Evolutionary conservation across 2,113 vertebrate species (phyloP).

Genomic region (Turdus rufiventris): DNA sequence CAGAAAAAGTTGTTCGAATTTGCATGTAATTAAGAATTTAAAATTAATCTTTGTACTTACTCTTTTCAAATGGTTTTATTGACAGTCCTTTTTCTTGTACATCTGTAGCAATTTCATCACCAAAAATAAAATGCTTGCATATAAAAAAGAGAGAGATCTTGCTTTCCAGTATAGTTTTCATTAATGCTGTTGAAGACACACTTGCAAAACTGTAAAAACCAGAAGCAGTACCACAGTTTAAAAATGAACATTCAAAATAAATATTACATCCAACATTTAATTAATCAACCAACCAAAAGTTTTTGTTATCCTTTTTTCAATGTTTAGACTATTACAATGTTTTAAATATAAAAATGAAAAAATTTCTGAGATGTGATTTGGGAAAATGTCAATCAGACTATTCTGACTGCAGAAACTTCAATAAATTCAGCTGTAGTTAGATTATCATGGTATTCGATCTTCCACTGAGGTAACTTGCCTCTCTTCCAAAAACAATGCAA

Average conservation of each 20-base stretch:
- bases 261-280: background rate
- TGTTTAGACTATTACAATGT: background rate
- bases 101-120: background rate
- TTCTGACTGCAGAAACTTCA: background rate
- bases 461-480: background rate
- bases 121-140: background rate
- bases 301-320: background rate
- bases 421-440: background rate
- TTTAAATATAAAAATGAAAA: background rate
- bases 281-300: background rate
- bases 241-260: background rate
- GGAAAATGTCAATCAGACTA: background rate
- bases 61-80: background rate
- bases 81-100: background rate
- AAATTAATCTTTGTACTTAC: background rate
- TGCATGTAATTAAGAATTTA: background rate
- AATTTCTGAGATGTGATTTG: background rate
- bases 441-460: background rate
- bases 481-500: background rate
- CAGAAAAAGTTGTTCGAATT: background rate
- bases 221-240: background rate
- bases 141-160: background rate
- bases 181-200: background rate
- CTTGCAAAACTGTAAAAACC: background rate
- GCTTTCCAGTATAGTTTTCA: background rate